Percentiles rank a stretch among this genome's conserved stretches.
Conservation (phyloP, 2,797 vertebrate species). For the Sebastes variabilis region DNA sequence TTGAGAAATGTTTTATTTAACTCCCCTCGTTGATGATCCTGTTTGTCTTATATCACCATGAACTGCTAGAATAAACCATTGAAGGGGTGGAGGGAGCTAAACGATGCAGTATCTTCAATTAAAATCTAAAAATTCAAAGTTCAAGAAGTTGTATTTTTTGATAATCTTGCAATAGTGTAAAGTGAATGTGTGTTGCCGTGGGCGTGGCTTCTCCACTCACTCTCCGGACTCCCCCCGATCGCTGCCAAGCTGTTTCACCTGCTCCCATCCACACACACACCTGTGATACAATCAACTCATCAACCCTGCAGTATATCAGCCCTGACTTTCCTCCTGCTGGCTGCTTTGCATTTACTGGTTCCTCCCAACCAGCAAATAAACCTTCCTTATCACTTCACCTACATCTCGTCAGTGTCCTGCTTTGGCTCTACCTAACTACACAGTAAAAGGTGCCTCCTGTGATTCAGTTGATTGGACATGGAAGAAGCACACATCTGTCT, state of each 20-base stretch:
- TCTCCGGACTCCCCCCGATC: neutral
- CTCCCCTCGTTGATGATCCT: too few species aligned
- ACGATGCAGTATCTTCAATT: too few species aligned
- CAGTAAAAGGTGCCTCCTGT: neutral
- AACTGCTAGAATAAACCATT: accelerated
- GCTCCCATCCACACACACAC: neutral
- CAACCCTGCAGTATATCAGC: neutral
- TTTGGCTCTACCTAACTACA: too few species aligned
- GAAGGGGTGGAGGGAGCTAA: too few species aligned
- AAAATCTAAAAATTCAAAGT: too few species aligned
- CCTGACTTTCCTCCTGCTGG: neutral
- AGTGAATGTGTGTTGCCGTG: neutral
- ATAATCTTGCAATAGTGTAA: neutral
- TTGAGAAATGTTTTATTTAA: too few species aligned
- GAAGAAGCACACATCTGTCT: neutral
- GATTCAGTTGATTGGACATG: too few species aligned
- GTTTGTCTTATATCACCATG: accelerated
- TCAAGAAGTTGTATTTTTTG: too few species aligned
- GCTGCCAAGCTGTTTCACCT: neutral
- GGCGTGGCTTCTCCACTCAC: neutral
- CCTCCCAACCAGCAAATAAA: neutral
- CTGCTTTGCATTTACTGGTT: neutral
- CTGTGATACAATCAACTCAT: neutral
- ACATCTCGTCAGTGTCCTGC: neutral
- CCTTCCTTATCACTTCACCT: neutral